Percentiles rank a stretch among this genome's conserved stretches.
phyloP scores from a whole-genome alignment of 2,113 vertebrate genomes.

The Xenopus laevis region DNA sequence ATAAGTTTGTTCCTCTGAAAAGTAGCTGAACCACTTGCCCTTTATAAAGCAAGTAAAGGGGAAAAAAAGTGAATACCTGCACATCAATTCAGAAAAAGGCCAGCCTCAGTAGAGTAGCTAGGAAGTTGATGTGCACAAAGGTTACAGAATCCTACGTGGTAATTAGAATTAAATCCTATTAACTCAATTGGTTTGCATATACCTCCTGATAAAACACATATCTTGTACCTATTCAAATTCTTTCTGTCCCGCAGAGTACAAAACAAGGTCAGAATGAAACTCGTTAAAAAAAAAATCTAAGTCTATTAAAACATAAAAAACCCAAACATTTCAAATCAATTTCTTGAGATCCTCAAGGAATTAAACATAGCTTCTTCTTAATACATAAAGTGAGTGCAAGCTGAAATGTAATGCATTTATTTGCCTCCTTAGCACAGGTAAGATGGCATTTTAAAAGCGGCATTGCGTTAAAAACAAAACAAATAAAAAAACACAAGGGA shows the following conservation, averaged over 20 bases:
- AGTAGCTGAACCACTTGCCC: not conserved
- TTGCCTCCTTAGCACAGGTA: not conserved
- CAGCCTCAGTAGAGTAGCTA: not conserved
- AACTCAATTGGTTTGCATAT: slow-evolving; percentile 13
- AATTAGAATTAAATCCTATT: slow-evolving; percentile 12
- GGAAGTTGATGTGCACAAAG: slow-evolving; percentile 29
- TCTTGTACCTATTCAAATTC: slow-evolving; percentile 16
- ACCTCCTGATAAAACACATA: slow-evolving; percentile 29
- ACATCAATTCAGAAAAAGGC: slow-evolving; percentile 23
- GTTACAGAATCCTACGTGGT: not conserved
- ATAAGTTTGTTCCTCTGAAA: slow-evolving; percentile 45
- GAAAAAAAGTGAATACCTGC: slow-evolving; percentile 20
- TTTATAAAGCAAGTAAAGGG: not conserved
- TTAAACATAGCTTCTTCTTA: not conserved
- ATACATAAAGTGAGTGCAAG: slow-evolving; percentile 13
- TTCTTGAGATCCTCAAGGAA: not conserved
- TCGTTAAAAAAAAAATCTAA: slow-evolving; percentile 5
- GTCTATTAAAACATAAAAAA: not conserved
- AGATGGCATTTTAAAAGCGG: not conserved
- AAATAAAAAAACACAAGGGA: not conserved
- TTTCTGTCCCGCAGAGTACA: slow-evolving; percentile 32
- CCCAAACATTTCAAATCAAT: not conserved
- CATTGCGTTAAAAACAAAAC: not conserved
- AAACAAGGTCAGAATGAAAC: not conserved
- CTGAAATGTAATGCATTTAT: slow-evolving; percentile 1